Percentiles rank a stretch among this genome's conserved stretches.
phyloP scores from a whole-genome alignment of 2,113 vertebrate genomes.

The Zapus hudsonius region DNA sequence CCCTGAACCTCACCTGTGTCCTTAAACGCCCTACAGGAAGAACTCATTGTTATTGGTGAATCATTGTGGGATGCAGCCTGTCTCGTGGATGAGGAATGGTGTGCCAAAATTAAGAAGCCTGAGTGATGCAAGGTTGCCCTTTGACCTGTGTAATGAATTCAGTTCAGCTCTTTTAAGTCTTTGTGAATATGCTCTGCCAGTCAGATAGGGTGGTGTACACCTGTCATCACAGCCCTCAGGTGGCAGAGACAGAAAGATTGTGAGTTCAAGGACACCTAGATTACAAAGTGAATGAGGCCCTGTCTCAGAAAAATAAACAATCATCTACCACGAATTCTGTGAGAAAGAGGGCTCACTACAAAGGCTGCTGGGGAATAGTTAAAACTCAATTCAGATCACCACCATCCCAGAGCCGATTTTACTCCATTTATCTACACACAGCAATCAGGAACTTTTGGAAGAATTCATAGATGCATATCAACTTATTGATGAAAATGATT shows the following conservation, averaged over 20 bases:
- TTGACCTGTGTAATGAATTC: slow-evolving; percentile 35
- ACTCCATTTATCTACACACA: not conserved
- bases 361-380: not conserved
- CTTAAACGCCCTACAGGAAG: slow-evolving; percentile 29
- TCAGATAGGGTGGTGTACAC: not conserved
- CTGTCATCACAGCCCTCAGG: not conserved
- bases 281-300: not conserved
- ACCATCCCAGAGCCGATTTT: not conserved
- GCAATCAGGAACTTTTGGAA: slow-evolving; percentile 5
- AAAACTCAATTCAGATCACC: not conserved
- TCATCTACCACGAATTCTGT: not conserved
- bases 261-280: not conserved
- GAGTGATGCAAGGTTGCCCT: slow-evolving; percentile 32
- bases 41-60: slow-evolving; percentile 46
- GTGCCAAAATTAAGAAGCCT: slow-evolving; percentile 15
- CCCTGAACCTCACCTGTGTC: slow-evolving; percentile 57
- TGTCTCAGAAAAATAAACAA: not conserved
- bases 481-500: not conserved
- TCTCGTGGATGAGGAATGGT: not conserved
- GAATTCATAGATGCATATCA: not conserved
- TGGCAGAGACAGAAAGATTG: not conserved
- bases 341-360: not conserved
- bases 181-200: not conserved
- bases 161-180: slow-evolving; percentile 8
- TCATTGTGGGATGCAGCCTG: slow-evolving; percentile 43